These are phyloP conservation scores for Pyralis farinalis DNA, from an alignment of 2,888 invertebrate species.

Conservation along the genomic window DNA sequence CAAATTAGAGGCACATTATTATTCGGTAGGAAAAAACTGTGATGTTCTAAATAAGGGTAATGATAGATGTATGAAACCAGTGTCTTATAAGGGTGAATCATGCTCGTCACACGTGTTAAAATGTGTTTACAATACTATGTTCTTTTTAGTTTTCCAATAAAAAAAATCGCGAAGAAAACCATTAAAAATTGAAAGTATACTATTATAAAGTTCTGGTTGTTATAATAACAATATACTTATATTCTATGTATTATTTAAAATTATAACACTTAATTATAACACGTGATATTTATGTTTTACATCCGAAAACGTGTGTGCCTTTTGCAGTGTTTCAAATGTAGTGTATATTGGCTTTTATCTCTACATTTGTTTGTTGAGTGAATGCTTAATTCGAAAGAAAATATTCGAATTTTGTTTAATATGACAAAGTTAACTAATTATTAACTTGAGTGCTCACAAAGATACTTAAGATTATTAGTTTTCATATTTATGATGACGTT, in stretches of 20 bases:
- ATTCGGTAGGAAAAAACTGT: not conserved
- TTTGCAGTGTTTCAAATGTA: constrained; percentile 16
- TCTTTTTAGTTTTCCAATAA: too few relatives aligned
- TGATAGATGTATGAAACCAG: not conserved
- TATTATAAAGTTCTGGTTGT: too few relatives aligned
- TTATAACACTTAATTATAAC: too few relatives aligned
- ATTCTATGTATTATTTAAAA: too few relatives aligned
- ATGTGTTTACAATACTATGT: too few relatives aligned
- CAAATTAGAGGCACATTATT: not conserved
- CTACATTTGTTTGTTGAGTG: not conserved
- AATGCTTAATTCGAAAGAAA: not conserved
- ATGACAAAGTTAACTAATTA: constrained; percentile 11
- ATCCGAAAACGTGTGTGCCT: constrained; percentile 17
- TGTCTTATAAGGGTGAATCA: not conserved
- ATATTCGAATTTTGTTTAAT: not conserved
- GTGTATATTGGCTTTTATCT: not conserved
- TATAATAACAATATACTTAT: too few relatives aligned
- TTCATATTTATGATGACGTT: too few relatives aligned
- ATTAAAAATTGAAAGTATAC: too few relatives aligned
- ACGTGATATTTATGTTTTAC: too few relatives aligned
- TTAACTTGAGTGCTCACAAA: constrained; percentile 19
- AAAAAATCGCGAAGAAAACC: too few relatives aligned
- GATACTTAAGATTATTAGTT: constrained; percentile 53
- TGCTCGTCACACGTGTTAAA: too few relatives aligned
- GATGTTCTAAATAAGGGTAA: not conserved